Conservation (phyloP, 2,888 invertebrate genomes). For the Vesta saturnalis region DNA sequence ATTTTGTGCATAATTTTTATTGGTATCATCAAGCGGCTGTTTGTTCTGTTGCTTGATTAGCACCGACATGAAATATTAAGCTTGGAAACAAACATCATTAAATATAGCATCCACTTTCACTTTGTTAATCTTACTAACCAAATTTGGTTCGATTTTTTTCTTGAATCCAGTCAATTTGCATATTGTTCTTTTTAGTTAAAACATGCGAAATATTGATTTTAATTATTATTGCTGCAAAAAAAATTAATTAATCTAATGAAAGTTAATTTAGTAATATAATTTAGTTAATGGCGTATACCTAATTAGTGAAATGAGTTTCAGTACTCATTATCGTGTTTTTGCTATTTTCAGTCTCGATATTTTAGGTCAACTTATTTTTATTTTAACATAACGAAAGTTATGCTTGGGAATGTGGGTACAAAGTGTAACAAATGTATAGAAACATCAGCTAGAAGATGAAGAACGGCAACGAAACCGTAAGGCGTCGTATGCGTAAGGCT, state of each 20-base stretch:
- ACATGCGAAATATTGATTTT: too few species aligned
- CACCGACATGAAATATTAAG: slow-evolving; percentile 1
- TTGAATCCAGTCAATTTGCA: slow-evolving; percentile 24
- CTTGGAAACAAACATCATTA: slow-evolving; percentile 22
- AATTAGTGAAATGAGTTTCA: too few species aligned
- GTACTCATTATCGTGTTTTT: too few species aligned
- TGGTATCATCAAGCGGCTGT: slow-evolving; percentile 28
- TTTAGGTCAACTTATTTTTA: too few species aligned
- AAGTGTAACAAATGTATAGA: too few species aligned
- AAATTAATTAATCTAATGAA: not conserved
- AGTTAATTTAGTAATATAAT: not conserved
- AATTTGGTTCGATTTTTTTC: slow-evolving; percentile 27
- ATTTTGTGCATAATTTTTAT: slow-evolving; percentile 31
- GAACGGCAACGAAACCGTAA: too few species aligned
- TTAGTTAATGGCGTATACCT: slow-evolving; percentile 8
- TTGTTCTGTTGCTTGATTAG: slow-evolving; percentile 11
- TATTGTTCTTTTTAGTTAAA: slow-evolving; percentile 19
- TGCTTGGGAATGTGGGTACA: too few species aligned
- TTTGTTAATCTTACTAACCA: slow-evolving; percentile 23
- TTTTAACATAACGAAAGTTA: too few species aligned
- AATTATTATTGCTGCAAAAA: too few species aligned
- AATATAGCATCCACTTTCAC: slow-evolving; percentile 29
- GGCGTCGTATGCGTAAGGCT: too few species aligned
- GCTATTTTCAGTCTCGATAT: too few species aligned
- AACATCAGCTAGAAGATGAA: too few species aligned